These are phyloP conservation scores for Protomyctophum bolini DNA, from an alignment of 2,113 vertebrate species.

Conservation along the genomic window DNA sequence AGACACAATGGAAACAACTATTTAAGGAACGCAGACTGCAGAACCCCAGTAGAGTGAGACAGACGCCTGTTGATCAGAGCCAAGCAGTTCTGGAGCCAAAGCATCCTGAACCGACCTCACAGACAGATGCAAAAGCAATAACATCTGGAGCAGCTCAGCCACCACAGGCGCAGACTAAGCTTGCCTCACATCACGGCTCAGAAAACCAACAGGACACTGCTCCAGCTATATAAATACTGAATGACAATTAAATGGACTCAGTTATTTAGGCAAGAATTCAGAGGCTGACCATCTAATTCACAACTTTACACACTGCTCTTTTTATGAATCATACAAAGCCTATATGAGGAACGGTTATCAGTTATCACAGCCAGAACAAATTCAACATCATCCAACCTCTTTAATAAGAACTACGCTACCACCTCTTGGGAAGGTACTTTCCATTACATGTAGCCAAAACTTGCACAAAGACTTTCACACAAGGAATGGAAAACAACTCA, in stretches of 20 bases:
- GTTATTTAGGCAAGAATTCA: slow-evolving; percentile 21
- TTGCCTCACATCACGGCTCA: slow-evolving; percentile 37
- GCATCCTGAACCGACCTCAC: slow-evolving; percentile 50
- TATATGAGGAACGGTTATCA: background rate
- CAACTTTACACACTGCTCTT: background rate
- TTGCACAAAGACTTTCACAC: background rate
- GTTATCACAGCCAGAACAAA: background rate
- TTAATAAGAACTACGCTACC: background rate
- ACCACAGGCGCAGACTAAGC: slow-evolving; percentile 40
- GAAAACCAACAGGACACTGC: slow-evolving; percentile 40
- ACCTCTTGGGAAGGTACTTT: background rate
- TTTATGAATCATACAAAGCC: background rate
- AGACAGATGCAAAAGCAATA: slow-evolving; percentile 51
- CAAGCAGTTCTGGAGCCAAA: slow-evolving; percentile 54
- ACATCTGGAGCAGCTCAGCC: slow-evolving; percentile 59
- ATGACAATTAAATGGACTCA: slow-evolving; percentile 43
- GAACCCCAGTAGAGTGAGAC: background rate
- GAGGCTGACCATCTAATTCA: no score
- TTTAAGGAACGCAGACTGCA: background rate
- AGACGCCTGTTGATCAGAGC: slow-evolving; percentile 25
- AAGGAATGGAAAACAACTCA: slow-evolving; percentile 35
- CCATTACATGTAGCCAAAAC: background rate
- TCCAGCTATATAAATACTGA: slow-evolving; percentile 36
- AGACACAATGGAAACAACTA: background rate
- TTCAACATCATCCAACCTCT: background rate